Conservation (phyloP, 2,888 invertebrate genomes). For the Leptinotarsa peninsularis region DNA sequence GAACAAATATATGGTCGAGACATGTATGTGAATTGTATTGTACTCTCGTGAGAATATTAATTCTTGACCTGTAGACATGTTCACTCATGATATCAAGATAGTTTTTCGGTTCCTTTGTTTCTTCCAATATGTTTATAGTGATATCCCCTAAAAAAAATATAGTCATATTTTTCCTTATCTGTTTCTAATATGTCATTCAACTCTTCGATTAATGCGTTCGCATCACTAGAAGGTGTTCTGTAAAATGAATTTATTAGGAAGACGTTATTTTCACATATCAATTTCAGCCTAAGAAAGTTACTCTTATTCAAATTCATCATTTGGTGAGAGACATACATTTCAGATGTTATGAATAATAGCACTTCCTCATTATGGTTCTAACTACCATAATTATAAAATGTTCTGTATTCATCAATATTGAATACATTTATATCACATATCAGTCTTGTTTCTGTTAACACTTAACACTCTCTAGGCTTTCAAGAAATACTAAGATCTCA, state of each 20-base stretch:
- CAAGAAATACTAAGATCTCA: slow-evolving; percentile 8
- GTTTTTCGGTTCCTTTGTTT: not conserved
- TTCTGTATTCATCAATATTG: slow-evolving; percentile 17
- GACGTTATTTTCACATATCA: slow-evolving; percentile 13
- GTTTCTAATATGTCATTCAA: not conserved
- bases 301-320: slow-evolving; percentile 5
- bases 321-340: slow-evolving; percentile 22
- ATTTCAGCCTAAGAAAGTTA: slow-evolving; percentile 4
- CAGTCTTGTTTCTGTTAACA: slow-evolving; percentile 22
- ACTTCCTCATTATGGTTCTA: slow-evolving; percentile 17
- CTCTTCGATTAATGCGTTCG: not conserved
- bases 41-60: not conserved
- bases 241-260: slow-evolving; percentile 19
- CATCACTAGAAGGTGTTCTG: slow-evolving; percentile 22
- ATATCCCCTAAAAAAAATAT: not conserved
- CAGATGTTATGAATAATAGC: slow-evolving; percentile 19
- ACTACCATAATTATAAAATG: slow-evolving; percentile 12
- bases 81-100: not conserved
- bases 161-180: not conserved
- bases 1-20: not conserved
- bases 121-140: not conserved
- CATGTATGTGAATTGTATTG: not conserved
- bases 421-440: slow-evolving; percentile 10
- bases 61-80: not conserved
- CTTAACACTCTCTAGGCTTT: slow-evolving; percentile 7